Conservation (phyloP, 35 echinoderm and acorn worm genomes). For the Diadema setosum region DNA sequence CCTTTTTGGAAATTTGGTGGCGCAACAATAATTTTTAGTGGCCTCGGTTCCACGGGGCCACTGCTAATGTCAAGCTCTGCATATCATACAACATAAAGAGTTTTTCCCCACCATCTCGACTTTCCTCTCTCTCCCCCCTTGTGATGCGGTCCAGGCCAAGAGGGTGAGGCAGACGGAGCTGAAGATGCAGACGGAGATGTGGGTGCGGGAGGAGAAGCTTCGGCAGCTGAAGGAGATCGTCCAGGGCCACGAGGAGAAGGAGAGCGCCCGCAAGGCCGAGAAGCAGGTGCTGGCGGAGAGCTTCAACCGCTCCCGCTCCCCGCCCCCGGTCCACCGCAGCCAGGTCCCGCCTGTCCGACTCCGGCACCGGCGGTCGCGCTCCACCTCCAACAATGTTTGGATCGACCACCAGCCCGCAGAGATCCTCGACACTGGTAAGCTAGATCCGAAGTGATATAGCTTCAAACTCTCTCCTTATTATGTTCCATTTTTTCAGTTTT, state of each 20-base stretch:
- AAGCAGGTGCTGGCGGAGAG: conserved; percentile 18
- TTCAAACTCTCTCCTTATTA: too few relatives aligned
- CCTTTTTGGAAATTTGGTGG: too few relatives aligned
- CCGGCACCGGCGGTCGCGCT: conserved; percentile 77
- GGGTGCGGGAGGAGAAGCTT: conserved; percentile 93
- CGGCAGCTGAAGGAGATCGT: conserved; percentile 97
- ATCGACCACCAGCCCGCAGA: conserved; percentile 87
- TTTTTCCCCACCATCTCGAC: too few relatives aligned
- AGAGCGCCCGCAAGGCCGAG: background rate
- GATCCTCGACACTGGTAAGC: conserved; percentile 87
- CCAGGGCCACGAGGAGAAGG: conserved; percentile 43
- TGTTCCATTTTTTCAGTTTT: too few relatives aligned
- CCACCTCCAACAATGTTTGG: conserved; percentile 70
- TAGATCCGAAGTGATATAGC: too few relatives aligned
- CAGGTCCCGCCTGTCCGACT: conserved; percentile 76
- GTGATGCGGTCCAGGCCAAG: conserved; percentile 70
- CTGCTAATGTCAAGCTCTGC: too few relatives aligned
- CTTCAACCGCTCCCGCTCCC: conserved; percentile 58
- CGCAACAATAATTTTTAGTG: too few relatives aligned
- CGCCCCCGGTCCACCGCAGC: conserved; percentile 48
- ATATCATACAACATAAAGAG: too few relatives aligned
- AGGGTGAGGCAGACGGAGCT: conserved; percentile 51
- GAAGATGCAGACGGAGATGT: conserved; percentile 85
- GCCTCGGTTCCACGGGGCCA: too few relatives aligned
- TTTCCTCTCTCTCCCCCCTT: too few relatives aligned